phyloP scores from a whole-genome alignment of 2,113 vertebrate genomes.

The Ranitomeya variabilis region DNA sequence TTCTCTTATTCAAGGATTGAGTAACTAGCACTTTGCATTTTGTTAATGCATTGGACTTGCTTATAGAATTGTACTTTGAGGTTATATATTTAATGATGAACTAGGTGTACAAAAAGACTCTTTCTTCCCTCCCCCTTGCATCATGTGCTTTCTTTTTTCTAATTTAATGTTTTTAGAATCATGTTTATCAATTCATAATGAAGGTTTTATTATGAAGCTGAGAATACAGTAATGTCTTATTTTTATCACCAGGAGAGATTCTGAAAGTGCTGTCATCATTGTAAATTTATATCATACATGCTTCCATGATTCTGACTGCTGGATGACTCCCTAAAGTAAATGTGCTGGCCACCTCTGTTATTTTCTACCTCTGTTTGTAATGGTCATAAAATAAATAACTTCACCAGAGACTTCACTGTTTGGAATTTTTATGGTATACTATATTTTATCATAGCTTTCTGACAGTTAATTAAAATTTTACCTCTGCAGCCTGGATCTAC shows the following conservation, averaged over 20 bases:
- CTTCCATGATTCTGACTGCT: not conserved
- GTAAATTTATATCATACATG: not conserved
- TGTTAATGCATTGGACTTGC: too few species aligned
- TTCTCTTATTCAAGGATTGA: too few species aligned
- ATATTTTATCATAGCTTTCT: slow-evolving; percentile 24
- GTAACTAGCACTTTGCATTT: too few species aligned
- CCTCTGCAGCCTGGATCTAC: not conserved
- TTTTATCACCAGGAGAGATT: not conserved
- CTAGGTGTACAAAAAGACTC: too few species aligned
- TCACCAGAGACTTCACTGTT: not conserved
- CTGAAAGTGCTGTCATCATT: not conserved
- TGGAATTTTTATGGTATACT: not conserved
- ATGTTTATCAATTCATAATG: too few species aligned
- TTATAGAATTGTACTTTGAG: too few species aligned
- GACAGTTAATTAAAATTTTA: not conserved
- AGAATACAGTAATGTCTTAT: not conserved
- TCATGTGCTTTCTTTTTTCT: too few species aligned
- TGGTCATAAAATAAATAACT: slow-evolving; percentile 21
- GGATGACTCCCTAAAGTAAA: not conserved
- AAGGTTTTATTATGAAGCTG: not conserved
- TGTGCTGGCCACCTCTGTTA: not conserved
- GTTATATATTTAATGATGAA: too few species aligned
- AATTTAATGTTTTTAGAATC: too few species aligned
- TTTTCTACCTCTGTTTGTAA: not conserved
- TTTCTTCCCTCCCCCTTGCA: too few species aligned